A percentile compares a stretch with the other conserved stretches of the same genome.
These are phyloP conservation scores for Paramormyrops kingsleyae DNA, from an alignment of 2,113 vertebrate genomes.

Conservation along the genomic window DNA sequence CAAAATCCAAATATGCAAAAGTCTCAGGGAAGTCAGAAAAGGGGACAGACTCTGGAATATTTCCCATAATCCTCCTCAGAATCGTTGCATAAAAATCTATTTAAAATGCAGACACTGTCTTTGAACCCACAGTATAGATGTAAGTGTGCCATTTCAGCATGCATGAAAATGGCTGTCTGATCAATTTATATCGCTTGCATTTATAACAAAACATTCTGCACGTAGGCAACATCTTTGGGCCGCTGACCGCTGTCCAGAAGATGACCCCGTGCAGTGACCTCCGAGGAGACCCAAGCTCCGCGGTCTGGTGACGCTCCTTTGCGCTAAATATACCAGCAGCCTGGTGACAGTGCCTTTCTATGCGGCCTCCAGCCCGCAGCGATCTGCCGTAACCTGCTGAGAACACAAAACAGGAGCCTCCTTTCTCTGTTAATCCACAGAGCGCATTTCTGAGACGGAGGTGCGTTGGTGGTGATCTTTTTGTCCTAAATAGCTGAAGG, in stretches of 20 bases:
- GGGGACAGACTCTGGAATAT: neutral
- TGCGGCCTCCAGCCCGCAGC: neutral
- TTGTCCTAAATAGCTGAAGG: neutral
- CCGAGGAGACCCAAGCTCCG: neutral
- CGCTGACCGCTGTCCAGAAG: neutral
- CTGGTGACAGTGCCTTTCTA: neutral
- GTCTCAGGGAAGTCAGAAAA: constrained; percentile 4
- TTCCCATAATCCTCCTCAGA: neutral
- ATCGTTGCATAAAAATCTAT: constrained; percentile 4
- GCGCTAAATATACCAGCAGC: neutral
- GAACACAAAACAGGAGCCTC: neutral
- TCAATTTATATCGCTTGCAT: neutral
- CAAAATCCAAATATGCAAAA: constrained; percentile 11
- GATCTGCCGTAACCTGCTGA: neutral
- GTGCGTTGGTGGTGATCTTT: neutral
- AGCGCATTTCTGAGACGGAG: neutral
- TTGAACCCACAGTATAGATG: neutral
- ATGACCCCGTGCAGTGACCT: neutral
- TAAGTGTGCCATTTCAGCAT: constrained; percentile 14
- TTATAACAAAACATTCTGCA: neutral
- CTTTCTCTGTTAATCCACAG: neutral
- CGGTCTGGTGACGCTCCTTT: neutral
- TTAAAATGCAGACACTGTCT: constrained; percentile 1
- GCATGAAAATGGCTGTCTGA: neutral
- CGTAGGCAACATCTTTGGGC: neutral